phyloP scores from a whole-genome alignment of 1,140 invertebrate species.

The Caenorhabditis latens region DNA sequence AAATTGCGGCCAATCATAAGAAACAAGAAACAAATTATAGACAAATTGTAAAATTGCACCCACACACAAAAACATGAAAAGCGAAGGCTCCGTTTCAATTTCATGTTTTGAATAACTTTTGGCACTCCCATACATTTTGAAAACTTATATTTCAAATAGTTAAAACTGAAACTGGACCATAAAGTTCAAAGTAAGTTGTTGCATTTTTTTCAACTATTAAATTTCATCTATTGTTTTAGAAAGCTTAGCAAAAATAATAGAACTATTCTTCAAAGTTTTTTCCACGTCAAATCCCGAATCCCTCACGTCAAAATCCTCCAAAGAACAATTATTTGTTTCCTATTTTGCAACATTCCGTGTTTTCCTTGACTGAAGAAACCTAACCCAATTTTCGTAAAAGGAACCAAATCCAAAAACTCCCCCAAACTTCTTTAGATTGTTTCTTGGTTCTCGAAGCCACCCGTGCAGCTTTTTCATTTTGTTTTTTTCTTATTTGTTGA shows the following conservation, averaged over 20 bases:
- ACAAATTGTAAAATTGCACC: constrained; percentile 1
- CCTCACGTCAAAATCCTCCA: too few relatives aligned
- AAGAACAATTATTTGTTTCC: too few relatives aligned
- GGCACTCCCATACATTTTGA: too few relatives aligned
- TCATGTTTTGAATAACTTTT: too few relatives aligned
- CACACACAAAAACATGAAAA: background rate
- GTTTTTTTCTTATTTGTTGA: background rate
- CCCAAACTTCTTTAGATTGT: background rate
- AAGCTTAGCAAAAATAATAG: too few relatives aligned
- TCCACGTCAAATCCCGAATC: too few relatives aligned
- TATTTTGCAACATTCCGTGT: background rate
- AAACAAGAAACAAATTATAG: constrained; percentile 35
- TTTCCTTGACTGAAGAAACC: background rate
- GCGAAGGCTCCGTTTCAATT: background rate
- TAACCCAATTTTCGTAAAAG: background rate
- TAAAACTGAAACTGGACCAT: background rate
- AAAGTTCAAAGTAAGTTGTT: background rate
- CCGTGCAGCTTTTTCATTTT: background rate
- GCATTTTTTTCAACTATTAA: too few relatives aligned
- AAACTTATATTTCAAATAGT: too few relatives aligned
- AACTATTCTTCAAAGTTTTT: too few relatives aligned
- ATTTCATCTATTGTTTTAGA: too few relatives aligned
- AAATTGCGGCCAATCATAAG: background rate
- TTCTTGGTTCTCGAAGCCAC: background rate
- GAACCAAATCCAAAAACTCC: background rate